Evolutionary conservation across 2,797 vertebrate genomes (phyloP).

Genomic region (Ataeniobius toweri): DNA sequence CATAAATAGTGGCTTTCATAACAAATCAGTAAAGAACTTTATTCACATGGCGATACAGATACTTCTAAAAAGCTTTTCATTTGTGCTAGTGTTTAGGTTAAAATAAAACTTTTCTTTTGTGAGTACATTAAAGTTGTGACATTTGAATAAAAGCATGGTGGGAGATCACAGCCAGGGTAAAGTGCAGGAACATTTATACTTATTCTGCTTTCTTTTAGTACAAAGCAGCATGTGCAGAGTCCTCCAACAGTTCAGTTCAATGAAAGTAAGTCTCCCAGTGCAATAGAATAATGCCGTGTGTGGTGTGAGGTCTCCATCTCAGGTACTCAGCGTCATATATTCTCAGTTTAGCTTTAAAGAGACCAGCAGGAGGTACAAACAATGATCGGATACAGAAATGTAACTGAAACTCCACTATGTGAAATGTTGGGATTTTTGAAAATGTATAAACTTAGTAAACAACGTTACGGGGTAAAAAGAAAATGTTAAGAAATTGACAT

Average conservation of each 20-base stretch:
- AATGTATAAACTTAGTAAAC: not conserved
- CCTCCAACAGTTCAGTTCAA: conserved; percentile 51
- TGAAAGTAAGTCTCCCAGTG: conserved; percentile 54
- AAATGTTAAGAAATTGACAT: not conserved
- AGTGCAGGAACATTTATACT: conserved; percentile 49
- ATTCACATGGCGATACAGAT: conserved; percentile 27
- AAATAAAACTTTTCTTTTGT: conserved; percentile 44
- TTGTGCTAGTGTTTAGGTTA: conserved; percentile 22
- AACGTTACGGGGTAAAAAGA: not conserved
- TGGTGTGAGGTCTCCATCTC: conserved; percentile 35
- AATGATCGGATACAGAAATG: not conserved
- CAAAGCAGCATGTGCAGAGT: conserved; percentile 40
- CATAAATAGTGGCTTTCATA: conserved; percentile 18
- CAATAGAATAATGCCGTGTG: conserved; percentile 30
- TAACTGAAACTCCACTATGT: not conserved
- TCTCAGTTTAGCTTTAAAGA: conserved; percentile 2
- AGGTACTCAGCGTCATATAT: conserved; percentile 29
- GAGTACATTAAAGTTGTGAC: conserved; percentile 68
- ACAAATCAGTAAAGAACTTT: conserved; percentile 40
- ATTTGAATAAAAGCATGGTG: conserved; percentile 69
- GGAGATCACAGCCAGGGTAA: conserved; percentile 55
- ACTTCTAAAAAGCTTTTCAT: conserved; percentile 45
- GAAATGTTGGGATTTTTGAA: not conserved
- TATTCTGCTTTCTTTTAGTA: conserved; percentile 51
- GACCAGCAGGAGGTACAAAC: not conserved